Evolutionary conservation across 2,113 vertebrate species (phyloP), one percentile per base, ranked within the genome.

Genomic region (Ailuropoda melanoleuca): DNA sequence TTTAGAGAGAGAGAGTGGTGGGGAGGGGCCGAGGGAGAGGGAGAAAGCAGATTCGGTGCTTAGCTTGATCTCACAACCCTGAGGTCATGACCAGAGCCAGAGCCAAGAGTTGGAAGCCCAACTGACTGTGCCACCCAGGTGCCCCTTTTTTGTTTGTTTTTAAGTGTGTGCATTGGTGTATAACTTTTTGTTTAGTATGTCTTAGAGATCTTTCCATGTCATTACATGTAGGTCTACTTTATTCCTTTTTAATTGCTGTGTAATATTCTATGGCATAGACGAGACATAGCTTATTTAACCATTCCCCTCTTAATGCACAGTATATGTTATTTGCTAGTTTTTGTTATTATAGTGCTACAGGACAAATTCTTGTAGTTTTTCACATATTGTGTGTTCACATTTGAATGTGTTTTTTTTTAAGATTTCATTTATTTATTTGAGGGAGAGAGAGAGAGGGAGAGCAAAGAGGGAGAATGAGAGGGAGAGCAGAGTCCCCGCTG

Each of bases 321-420:
- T 91, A 21, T 43, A 84, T 90, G 5, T 93, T 88, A 50, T 91
- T 87, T 96, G 37, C 11, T 77, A 75, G n/a, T 77, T 50, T 87
- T 86, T 87, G 43, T 43, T 93, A 19, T 66, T 90, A 48, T 23
- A 70, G 12, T 81, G 24, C 81, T 66, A n/a, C 4, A 43, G 12
- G 75, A 58, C 21, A 83, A 13, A 96, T 84, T 77, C 53, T 62
- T 77, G 9, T 34, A 62, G 46, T 84, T 89, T 56, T 56, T 95
- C 46, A 8, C 64, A 19, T 77, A 18, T 84, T 96, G 21, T 90
- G 4, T 68, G n/a, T 84, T 97, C 23, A 92, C 43, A 55, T 50
- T 29, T 50, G 21, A 88, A 43, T 92, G 55, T 77, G 43, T 43
- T 64, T 64, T 64, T 31, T 66, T 66, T 66, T 34, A 29, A 66